phyloP scores from a whole-genome alignment of 1,140 invertebrate species.

The Meteorus sp. region DNA sequence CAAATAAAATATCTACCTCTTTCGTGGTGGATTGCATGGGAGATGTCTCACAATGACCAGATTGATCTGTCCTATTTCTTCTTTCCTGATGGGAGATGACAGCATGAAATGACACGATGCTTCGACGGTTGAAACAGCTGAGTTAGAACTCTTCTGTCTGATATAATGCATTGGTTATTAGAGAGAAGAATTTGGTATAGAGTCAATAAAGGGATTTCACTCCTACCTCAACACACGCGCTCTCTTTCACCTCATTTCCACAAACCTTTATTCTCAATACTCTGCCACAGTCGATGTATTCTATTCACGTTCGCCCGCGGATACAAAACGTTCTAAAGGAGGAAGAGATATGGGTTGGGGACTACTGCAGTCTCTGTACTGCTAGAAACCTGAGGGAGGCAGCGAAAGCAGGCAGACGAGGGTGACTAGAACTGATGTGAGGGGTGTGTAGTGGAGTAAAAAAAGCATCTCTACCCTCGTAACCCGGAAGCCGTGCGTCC shows the following conservation, averaged over 20 bases:
- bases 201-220: slow-evolving; percentile 9
- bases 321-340: slow-evolving; percentile 22
- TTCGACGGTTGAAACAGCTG: no score
- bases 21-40: no score
- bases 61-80: no score
- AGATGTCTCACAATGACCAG: no score
- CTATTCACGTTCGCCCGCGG: slow-evolving; percentile 24
- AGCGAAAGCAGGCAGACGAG: neutral
- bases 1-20: no score
- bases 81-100: no score
- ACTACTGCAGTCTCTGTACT: neutral
- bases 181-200: neutral
- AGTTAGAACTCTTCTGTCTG: no score
- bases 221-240: neutral
- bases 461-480: slow-evolving; percentile 13
- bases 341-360: no score
- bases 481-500: slow-evolving; percentile 24
- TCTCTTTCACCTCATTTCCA: neutral
- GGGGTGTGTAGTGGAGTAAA: slow-evolving; percentile 3
- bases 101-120: no score
- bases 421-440: neutral
- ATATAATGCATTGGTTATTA: neutral
- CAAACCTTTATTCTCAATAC: slow-evolving; percentile 16
- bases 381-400: neutral
- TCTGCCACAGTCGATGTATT: slow-evolving; percentile 22